Evolutionary conservation across 1,140 invertebrate genomes (phyloP), one percentile per base, ranked within the genome.

Genomic region (Stegodyphus dumicola): DNA sequence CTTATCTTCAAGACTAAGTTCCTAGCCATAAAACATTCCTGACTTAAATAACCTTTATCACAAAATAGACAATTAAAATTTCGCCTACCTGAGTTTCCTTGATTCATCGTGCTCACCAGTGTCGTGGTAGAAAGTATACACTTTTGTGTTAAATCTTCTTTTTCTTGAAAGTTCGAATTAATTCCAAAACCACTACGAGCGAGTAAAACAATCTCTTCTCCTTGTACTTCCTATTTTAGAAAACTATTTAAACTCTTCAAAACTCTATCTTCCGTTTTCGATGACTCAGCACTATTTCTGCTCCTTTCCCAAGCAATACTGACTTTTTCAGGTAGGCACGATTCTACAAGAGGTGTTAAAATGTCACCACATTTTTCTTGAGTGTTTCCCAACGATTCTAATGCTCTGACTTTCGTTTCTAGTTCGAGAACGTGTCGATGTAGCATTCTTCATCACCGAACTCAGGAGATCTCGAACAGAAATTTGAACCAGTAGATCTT

Each of bases 311-410:
- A 76, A 2, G 74, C 74, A 5, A 60, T 15, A 6, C 60, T 13
- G 6, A 64, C 33, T 9, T 64, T 49, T 64, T 76, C 74, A 4
- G 74, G 74, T 5, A 76, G 74, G 33, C 74, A 76, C 60, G 33
- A 52, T 33, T 76, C 74, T 5, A 76, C 74, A 7, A 76, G 51
- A 6, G 74, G 74, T 6, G 9, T 64, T 9, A 76, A 18, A 48
- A 76, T 60, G 13, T 76, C 74, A 6, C 53, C 56, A 64, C 15
- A 76, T 64, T 76, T 76, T 64, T 76, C 74, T 64, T 76, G 53
- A 7, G 74, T 76, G 18, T 54, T 60, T 17, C 74, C 74, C 4
- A 76, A 15, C 9, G 53, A 60, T 48, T 76, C 74, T 33, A 76
- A 48, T 5, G 74, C 53, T 33, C 53, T 7, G 5, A 76, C 9